These are phyloP conservation scores for Enhydra lutris DNA, from an alignment of 2,113 vertebrate species.

Conservation along the genomic window DNA sequence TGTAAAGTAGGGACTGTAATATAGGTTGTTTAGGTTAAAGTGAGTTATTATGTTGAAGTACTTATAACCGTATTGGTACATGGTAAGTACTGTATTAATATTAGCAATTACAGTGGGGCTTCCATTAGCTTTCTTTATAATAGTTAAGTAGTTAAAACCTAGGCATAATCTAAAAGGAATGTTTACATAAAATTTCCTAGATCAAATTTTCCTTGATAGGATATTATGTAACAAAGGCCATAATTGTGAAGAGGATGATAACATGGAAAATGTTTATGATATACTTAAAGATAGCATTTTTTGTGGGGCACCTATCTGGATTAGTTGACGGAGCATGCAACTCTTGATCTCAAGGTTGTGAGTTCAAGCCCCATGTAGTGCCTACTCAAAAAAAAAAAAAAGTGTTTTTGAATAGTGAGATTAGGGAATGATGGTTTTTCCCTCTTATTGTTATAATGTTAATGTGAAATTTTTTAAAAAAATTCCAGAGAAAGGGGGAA, in stretches of 20 bases:
- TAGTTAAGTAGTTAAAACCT: slow-evolving; percentile 50
- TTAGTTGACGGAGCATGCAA: not conserved
- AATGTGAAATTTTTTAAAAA: not conserved
- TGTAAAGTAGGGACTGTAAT: not conserved
- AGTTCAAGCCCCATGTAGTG: not conserved
- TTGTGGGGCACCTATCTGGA: not conserved
- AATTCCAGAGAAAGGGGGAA: not conserved
- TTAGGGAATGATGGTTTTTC: not conserved
- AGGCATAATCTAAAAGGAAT: slow-evolving; percentile 6
- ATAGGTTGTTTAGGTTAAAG: not conserved
- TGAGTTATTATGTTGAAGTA: slow-evolving; percentile 21
- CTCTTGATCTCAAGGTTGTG: not conserved
- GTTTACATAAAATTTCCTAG: slow-evolving; percentile 39
- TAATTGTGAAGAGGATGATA: not conserved
- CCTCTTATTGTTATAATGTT: not conserved
- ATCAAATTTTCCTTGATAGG: not conserved
- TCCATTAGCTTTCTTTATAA: slow-evolving; percentile 19
- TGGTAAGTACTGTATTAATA: slow-evolving; percentile 10
- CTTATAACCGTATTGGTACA: not conserved
- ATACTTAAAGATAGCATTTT: slow-evolving; percentile 5
- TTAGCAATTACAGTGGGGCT: not conserved
- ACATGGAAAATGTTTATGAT: not conserved
- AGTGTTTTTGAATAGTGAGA: not conserved
- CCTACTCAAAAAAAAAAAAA: not conserved
- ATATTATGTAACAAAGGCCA: not conserved